Conservation (phyloP, 2,888 invertebrate species). For the Diplolepis rosae region DNA sequence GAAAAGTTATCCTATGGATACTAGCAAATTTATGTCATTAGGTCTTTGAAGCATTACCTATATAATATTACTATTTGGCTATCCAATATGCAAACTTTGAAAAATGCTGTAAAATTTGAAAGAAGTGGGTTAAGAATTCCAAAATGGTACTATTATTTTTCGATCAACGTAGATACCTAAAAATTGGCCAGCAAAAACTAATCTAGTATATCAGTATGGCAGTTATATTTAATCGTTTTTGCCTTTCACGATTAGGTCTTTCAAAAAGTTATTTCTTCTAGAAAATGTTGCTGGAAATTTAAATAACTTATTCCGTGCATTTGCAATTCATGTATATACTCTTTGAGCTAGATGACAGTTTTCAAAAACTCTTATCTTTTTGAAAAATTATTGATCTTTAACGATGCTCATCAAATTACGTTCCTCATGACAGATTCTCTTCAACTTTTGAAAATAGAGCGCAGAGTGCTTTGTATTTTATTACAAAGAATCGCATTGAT, state of each 20-base stretch:
- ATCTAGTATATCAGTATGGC: constrained; percentile 18
- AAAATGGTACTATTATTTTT: constrained; percentile 1
- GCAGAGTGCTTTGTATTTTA: constrained; percentile 18
- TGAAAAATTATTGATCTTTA: neutral
- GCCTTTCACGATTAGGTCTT: neutral
- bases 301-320: neutral
- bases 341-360: neutral
- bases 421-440: neutral
- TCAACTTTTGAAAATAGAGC: neutral
- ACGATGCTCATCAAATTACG: neutral
- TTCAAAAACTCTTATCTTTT: neutral
- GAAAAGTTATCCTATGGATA: neutral
- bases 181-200: neutral
- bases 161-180: constrained; percentile 16
- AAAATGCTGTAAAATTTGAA: constrained; percentile 18
- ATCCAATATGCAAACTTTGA: neutral
- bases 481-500: neutral
- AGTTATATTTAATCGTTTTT: constrained; percentile 5
- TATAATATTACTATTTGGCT: neutral
- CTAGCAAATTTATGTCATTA: neutral
- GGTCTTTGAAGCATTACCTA: neutral
- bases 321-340: neutral
- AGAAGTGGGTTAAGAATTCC: constrained; percentile 2
- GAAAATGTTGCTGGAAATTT: neutral
- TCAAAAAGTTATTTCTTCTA: neutral